Conservation (phyloP, 2,113 vertebrate genomes). For the Colinus virginianus region DNA sequence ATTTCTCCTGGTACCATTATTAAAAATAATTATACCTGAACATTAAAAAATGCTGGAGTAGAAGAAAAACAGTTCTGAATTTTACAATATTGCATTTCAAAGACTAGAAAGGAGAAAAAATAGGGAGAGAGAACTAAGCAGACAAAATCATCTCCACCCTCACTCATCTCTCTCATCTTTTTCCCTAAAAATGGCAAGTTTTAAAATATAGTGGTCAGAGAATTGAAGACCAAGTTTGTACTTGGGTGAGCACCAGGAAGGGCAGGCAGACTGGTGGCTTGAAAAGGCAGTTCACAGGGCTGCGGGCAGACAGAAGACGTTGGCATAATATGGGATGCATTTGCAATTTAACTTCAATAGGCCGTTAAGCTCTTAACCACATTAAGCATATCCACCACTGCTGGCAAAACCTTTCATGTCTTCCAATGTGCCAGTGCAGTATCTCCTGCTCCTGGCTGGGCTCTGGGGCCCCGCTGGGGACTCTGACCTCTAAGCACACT, state of each 20-base stretch:
- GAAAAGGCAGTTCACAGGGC: background rate
- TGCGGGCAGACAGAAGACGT: background rate
- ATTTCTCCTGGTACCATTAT: conserved; percentile 39
- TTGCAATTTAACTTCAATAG: conserved; percentile 60
- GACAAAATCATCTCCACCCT: background rate
- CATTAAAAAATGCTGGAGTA: conserved; percentile 45
- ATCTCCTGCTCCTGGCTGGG: background rate
- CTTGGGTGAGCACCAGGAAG: background rate
- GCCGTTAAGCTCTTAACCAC: conserved; percentile 63
- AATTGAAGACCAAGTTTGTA: background rate
- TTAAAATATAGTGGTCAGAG: background rate
- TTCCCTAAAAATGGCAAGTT: background rate
- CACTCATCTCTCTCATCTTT: background rate
- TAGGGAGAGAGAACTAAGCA: background rate
- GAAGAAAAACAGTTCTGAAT: conserved; percentile 33
- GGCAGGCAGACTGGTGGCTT: background rate
- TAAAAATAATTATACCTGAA: conserved; percentile 40
- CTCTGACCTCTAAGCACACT: no score
- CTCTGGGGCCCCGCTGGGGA: background rate
- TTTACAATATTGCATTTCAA: background rate
- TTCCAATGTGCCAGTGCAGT: background rate
- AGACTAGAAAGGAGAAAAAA: background rate
- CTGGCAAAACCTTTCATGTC: background rate
- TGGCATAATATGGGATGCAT: background rate
- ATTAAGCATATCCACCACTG: conserved; percentile 54